Percentiles rank a stretch among this genome's conserved stretches.
Conservation (phyloP, 2,797 vertebrate species). For the Staurois parvus region DNA sequence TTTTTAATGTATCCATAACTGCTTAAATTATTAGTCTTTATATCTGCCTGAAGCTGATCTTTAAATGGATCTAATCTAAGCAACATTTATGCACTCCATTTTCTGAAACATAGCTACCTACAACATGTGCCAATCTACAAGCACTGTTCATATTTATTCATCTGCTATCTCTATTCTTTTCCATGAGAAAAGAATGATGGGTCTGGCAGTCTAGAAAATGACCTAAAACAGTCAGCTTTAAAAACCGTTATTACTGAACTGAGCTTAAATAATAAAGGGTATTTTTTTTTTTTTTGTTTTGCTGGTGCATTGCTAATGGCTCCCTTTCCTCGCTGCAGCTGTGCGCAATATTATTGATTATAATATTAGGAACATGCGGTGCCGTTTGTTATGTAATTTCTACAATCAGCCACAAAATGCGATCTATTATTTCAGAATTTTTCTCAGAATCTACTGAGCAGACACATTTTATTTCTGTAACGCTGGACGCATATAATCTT, state of each 20-base stretch:
- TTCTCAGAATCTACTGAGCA: neutral
- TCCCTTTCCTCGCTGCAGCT: neutral
- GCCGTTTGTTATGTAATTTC: slow-evolving; percentile 1
- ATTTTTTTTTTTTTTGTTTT: neutral
- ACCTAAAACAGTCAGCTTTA: neutral
- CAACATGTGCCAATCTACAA: neutral
- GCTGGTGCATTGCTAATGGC: neutral
- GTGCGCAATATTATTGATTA: neutral
- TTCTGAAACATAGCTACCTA: too few species aligned
- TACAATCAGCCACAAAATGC: neutral
- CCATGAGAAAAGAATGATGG: neutral
- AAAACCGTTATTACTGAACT: neutral
- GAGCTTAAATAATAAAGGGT: neutral
- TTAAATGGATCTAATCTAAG: neutral
- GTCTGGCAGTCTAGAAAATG: neutral
- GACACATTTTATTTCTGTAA: neutral
- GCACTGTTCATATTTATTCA: neutral
- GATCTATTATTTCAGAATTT: neutral
- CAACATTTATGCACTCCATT: neutral
- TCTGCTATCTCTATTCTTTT: neutral
- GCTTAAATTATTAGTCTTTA: too few species aligned
- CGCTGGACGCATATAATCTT: neutral
- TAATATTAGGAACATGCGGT: neutral
- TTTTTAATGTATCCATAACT: too few species aligned
- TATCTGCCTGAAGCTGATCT: too few species aligned